Evolutionary conservation across 2,888 invertebrate species (phyloP).

Genomic region (Hermodice carunculata): DNA sequence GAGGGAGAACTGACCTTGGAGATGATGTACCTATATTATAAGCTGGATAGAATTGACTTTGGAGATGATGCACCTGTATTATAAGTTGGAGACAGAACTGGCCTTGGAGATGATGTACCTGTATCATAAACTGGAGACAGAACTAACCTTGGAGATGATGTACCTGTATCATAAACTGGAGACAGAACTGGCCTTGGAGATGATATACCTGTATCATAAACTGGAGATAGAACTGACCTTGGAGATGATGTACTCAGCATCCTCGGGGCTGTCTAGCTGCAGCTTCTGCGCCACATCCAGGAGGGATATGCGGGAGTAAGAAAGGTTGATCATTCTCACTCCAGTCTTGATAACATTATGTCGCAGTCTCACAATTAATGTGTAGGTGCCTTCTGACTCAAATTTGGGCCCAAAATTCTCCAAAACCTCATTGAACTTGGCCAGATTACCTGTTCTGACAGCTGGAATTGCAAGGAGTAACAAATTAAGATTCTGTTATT

Average conservation of each 20-base stretch:
- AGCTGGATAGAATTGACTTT: too few relatives aligned
- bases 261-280: conserved; percentile 93
- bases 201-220: too few relatives aligned
- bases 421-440: conserved; percentile 92
- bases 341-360: conserved; percentile 99
- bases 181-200: too few relatives aligned
- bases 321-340: conserved; percentile 93
- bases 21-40: too few relatives aligned
- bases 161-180: too few relatives aligned
- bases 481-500: not conserved
- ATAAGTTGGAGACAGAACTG: too few relatives aligned
- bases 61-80: too few relatives aligned
- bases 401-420: conserved; percentile 93
- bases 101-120: too few relatives aligned
- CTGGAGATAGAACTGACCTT: too few relatives aligned
- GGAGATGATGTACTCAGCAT: conserved; percentile 99
- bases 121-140: too few relatives aligned
- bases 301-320: conserved; percentile 96
- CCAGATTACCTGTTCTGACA: conserved; percentile 94
- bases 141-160: too few relatives aligned
- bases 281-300: conserved; percentile 95
- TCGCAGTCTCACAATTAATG: conserved; percentile 92
- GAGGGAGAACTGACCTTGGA: too few relatives aligned
- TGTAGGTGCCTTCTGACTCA: conserved; percentile 94
- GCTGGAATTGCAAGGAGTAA: conserved; percentile 63